Conservation (phyloP, 2,113 vertebrate species). For the Eptatretus burgeri region DNA sequence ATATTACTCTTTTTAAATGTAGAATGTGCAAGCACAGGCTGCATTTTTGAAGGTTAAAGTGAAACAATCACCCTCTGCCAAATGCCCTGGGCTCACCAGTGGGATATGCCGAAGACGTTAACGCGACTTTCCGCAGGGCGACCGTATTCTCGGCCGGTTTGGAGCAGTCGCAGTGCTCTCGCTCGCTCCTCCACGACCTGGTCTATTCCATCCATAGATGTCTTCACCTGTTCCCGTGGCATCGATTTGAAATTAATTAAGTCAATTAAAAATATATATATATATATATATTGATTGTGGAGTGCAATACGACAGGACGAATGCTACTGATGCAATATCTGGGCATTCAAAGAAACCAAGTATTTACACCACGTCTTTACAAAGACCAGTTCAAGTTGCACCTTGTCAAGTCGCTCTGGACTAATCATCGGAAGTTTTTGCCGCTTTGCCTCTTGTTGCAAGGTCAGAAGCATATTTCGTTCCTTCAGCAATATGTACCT, state of each 20-base stretch:
- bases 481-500: constrained; percentile 93
- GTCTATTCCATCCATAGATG: constrained; percentile 48
- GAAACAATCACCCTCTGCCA: background rate
- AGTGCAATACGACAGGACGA: no score
- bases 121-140: constrained; percentile 54
- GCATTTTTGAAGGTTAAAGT: background rate
- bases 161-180: constrained; percentile 42
- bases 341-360: no score
- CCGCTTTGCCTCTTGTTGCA: constrained; percentile 51
- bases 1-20: background rate
- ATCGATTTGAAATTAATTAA: no score
- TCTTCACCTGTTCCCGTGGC: constrained; percentile 23
- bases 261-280: no score
- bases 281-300: no score
- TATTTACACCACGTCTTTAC: no score
- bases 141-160: constrained; percentile 51
- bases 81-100: constrained; percentile 27
- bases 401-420: constrained; percentile 60
- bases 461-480: constrained; percentile 68
- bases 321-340: no score
- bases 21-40: background rate
- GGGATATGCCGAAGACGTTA: constrained; percentile 34
- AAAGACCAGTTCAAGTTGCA: constrained; percentile 13
- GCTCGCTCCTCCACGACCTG: constrained; percentile 47
- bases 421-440: constrained; percentile 49